These are phyloP conservation scores for Ernsta delagoae DNA, from an alignment of 2,888 invertebrate species.

Conservation along the genomic window DNA sequence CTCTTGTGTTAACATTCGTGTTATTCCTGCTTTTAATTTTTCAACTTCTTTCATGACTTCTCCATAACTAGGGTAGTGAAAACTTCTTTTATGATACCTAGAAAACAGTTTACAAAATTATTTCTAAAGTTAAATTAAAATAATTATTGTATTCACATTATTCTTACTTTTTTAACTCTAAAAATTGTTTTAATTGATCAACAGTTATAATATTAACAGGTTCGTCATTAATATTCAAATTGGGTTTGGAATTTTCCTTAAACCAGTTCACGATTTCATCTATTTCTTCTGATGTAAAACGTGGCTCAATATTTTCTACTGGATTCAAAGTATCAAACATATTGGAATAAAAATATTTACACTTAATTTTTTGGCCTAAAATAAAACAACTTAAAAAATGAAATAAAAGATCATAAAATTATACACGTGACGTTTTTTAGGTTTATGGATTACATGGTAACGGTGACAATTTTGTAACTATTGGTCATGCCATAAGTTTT, in stretches of 20 bases:
- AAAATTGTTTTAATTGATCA: constrained; percentile 61
- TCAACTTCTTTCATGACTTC: constrained; percentile 71
- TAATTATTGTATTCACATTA: constrained; percentile 37
- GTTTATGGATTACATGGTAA: no score
- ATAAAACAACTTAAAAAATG: background rate
- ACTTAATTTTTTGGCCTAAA: background rate
- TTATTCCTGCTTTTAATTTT: constrained; percentile 57
- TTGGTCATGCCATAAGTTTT: no score
- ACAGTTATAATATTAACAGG: constrained; percentile 64
- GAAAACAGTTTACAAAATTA: constrained; percentile 6
- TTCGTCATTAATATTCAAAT: constrained; percentile 56
- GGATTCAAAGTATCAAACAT: constrained; percentile 62
- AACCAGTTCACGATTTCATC: constrained; percentile 63
- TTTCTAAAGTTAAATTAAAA: background rate
- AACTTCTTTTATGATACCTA: constrained; percentile 71
- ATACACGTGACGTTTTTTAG: no score
- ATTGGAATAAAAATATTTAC: background rate
- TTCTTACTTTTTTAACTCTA: constrained; percentile 67
- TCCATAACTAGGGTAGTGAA: constrained; percentile 66
- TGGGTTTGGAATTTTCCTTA: constrained; percentile 60
- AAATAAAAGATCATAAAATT: no score
- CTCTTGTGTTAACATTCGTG: constrained; percentile 63
- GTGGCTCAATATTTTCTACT: constrained; percentile 53
- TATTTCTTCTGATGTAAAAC: constrained; percentile 66
- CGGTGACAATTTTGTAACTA: no score